Base-by-base conservation (phyloP, 1,140 invertebrate species). In the Magallana gigas region DNA sequence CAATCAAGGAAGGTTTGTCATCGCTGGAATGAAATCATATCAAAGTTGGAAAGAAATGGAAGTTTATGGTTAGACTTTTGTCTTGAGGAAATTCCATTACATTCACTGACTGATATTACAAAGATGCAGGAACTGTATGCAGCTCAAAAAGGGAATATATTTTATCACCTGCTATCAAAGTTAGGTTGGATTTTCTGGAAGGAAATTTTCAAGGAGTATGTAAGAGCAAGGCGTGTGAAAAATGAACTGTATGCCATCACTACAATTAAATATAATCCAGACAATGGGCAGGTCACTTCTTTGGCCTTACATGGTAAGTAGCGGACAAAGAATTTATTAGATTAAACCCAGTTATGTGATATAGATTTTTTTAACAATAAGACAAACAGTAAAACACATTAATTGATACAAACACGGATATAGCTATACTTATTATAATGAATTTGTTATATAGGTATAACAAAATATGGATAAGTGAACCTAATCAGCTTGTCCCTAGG, bases 1-100 rank as follows among this genome's bases (percentile, higher is more conserved):
- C 68, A 9, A 29, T 12, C 8, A 12, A 76, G 36, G 68, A 76
- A 76, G 6, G 68, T 76, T 36, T 76, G 68, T 76, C 18, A 6
- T 76, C 68, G 68, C 36, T 76, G 68, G 68, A 76, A 76, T 29
- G 68, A 76, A 76, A 76, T 76, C 1, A 76, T 76, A 29, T 76
- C 23, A 0, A 76, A 76, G 23, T 29, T 76, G 68, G 68, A 76
- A 76, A 18, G 14, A 29, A 76, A 12, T 8, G 68, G 68, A 76
- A 76, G 1, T 23, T 3, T 76, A 29, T 76, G 68, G 68, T 23
- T 76, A 9, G 68, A 76, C 6, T 76, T 12, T 12, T 76, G 68
- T 23, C 68, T 76, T 36, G 8, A 9, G 36, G 68, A 76, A 76
- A 76, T 76, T 11, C 68, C 68, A 3, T 8, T 12, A 23, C 36